Conservation (phyloP, 1,140 invertebrate species). For the Tetramorium simillimum region DNA sequence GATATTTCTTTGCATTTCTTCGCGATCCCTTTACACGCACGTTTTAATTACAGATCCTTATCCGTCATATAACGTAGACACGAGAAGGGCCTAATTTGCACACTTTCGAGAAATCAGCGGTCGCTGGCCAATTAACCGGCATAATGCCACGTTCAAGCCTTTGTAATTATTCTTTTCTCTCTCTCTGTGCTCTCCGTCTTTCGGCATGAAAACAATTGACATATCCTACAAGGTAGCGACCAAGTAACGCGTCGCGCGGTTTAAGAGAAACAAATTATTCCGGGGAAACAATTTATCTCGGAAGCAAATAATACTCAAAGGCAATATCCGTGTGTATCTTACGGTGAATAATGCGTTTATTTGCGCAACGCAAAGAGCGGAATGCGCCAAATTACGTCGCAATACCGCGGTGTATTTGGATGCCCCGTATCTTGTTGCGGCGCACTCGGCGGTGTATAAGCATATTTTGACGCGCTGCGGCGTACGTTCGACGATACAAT, state of each 20-base stretch:
- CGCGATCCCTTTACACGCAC: constrained; percentile 37
- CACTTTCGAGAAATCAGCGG: constrained; percentile 47
- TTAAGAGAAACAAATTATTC: constrained; percentile 18
- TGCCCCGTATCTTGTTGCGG: constrained; percentile 9
- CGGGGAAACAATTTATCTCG: constrained; percentile 1
- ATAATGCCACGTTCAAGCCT: constrained; percentile 9
- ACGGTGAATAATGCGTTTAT: background rate
- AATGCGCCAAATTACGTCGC: constrained; percentile 11
- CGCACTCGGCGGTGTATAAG: background rate
- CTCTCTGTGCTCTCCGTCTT: background rate
- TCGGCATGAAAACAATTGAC: constrained; percentile 19
- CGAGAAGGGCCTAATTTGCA: constrained; percentile 37
- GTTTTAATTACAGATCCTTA: constrained; percentile 42
- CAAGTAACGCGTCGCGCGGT: background rate
- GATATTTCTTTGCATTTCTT: constrained; percentile 3
- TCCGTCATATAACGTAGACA: constrained; percentile 3
- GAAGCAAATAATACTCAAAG: constrained; percentile 1
- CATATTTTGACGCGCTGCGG: constrained; percentile 36
- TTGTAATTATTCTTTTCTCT: constrained; percentile 32
- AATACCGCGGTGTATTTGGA: background rate
- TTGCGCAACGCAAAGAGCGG: constrained; percentile 18
- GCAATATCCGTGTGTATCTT: background rate
- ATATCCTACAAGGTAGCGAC: background rate
- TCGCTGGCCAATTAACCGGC: constrained; percentile 35
- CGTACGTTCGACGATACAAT: constrained; percentile 2